Evolutionary conservation across 1,140 invertebrate species (phyloP), one percentile per base, ranked within the genome.

Genomic region (Ceratitis capitata): DNA sequence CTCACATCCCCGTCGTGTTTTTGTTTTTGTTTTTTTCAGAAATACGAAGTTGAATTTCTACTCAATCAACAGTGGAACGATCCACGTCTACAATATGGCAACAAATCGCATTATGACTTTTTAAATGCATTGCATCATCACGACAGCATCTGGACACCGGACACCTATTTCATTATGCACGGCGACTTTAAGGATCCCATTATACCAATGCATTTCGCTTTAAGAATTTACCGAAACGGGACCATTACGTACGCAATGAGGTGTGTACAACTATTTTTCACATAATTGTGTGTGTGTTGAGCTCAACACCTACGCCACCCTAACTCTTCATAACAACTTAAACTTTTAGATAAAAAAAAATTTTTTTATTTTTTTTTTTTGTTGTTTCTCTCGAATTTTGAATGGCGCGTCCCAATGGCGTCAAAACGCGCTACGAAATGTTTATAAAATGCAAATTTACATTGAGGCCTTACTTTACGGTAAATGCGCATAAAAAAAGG

Each of bases 141-240:
- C 92, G 95, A 96, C 89, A 94, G 96, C 88, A 96, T 98, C 89
- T 98, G 97, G 97, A 94, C 97, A 87, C 97, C 97, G 61, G 97
- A 98, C 92, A 98, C 97, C 35, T 98, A 98, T 92, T 98, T 98
- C 93, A 98, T 98, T 91, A 98, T 98, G 96, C 97, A 98, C 92
- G 97, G 97, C 85, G 97, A 98, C 92, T 98, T 98, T 92, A 97
- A 98, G 93, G 96, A 97, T 92, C 96, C 97, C 51, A 95, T 98
- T 88, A 97, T 97, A 92, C 97, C 97, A 64, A 95, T 97, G 91
- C 96, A 98, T 93, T 97, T 98, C 89, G 96, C 97, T 86, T 94
- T 98, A 89, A 94, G 96, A 89, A 97, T 98, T 90, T 97, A 95
- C 92, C 95, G 96, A 88, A 98, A 98, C 91, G 97, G 97, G 91